Conservation (phyloP, 2,113 vertebrate genomes). For the Hypanus sabinus region DNA sequence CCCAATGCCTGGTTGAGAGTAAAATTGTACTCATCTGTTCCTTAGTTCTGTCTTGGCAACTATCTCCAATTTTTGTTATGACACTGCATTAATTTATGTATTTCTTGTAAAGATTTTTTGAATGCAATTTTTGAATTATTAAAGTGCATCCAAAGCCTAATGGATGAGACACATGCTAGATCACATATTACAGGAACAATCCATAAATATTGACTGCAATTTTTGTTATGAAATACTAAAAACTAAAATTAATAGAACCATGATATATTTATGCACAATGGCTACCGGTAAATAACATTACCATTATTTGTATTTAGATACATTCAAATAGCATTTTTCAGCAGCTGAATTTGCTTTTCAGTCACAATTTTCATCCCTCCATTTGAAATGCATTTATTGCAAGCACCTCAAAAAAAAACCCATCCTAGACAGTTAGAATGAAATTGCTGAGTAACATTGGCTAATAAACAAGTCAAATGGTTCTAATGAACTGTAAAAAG, state of each 20-base stretch:
- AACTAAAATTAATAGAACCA: background rate
- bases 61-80: slow-evolving; percentile 64
- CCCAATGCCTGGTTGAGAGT: slow-evolving; percentile 62
- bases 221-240: background rate
- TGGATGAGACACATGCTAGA: slow-evolving; percentile 47
- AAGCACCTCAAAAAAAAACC: background rate
- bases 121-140: slow-evolving; percentile 57
- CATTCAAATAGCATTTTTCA: background rate
- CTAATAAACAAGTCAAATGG: slow-evolving; percentile 7
- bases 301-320: background rate
- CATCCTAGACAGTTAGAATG: background rate
- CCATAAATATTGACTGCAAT: background rate
- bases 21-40: slow-evolving; percentile 74
- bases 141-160: slow-evolving; percentile 53
- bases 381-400: background rate
- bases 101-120: slow-evolving; percentile 56
- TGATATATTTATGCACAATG: slow-evolving; percentile 28
- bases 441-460: background rate
- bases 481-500: background rate
- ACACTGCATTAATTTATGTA: slow-evolving; percentile 57
- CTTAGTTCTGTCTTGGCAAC: slow-evolving; percentile 61
- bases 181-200: slow-evolving; percentile 43
- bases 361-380: background rate
- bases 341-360: background rate
- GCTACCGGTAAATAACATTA: background rate